phyloP scores from a whole-genome alignment of 2,113 vertebrate genomes.

The Sprattus sprattus region DNA sequence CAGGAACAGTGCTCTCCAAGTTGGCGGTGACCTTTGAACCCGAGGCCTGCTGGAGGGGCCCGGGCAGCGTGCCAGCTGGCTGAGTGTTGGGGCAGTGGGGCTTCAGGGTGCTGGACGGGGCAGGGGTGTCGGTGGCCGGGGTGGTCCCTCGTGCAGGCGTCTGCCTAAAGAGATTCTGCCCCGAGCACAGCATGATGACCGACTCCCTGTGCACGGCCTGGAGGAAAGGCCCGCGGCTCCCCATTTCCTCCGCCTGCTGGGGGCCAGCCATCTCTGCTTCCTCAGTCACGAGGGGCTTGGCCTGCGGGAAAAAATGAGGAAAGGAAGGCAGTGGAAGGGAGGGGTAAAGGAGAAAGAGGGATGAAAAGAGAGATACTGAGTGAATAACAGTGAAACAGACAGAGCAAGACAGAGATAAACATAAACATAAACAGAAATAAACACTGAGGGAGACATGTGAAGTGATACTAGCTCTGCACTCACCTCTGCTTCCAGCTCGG shows the following conservation, averaged over 20 bases:
- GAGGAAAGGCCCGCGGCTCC: conserved; percentile 47
- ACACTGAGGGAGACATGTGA: neutral
- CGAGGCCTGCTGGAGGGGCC: neutral
- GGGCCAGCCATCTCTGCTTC: neutral
- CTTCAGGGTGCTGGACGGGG: conserved; percentile 27
- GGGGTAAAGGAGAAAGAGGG: neutral
- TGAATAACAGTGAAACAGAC: neutral
- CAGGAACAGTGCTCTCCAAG: neutral
- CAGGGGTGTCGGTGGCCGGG: neutral
- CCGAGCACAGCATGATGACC: conserved; percentile 72
- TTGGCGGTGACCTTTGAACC: conserved; percentile 24
- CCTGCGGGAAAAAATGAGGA: conserved; percentile 31
- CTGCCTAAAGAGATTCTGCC: conserved; percentile 58
- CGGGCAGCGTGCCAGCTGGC: neutral
- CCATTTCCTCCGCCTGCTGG: neutral
- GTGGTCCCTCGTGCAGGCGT: conserved; percentile 38
- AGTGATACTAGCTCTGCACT: conserved; percentile 13
- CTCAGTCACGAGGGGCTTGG: conserved; percentile 31
- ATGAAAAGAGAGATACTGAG: neutral
- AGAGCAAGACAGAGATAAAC: neutral
- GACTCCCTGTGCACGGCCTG: conserved; percentile 66
- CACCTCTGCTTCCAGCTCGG: neutral
- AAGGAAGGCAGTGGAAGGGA: neutral
- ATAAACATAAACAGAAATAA: neutral
- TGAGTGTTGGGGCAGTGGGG: neutral